Conservation (phyloP, 2,797 vertebrate genomes). For the Huso huso region DNA sequence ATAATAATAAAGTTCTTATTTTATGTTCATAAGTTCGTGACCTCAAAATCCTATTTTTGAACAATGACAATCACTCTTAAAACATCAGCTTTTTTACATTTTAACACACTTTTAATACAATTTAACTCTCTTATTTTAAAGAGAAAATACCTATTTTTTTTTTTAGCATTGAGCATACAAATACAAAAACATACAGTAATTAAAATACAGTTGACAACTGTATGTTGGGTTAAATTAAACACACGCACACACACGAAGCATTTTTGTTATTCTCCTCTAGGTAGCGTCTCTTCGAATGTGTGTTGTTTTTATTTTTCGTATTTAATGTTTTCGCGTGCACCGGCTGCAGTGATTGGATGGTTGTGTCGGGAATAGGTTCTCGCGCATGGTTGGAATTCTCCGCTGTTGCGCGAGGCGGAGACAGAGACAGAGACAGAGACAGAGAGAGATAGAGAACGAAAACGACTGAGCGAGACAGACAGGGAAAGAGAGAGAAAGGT, state of each 20-base stretch:
- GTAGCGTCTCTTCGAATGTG: conserved; percentile 9
- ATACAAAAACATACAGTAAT: conserved; percentile 4
- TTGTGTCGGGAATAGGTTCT: not conserved
- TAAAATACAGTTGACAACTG: too few species aligned
- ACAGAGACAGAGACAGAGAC: conserved; percentile 6
- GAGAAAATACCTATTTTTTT: too few species aligned
- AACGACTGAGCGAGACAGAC: not conserved
- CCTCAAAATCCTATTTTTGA: too few species aligned
- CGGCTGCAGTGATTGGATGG: conserved; percentile 25
- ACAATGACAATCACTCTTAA: too few species aligned
- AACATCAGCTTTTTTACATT: not conserved
- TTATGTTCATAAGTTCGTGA: too few species aligned
- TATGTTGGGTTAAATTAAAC: too few species aligned
- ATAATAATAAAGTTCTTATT: too few species aligned
- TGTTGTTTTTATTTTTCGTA: not conserved
- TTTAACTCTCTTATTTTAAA: too few species aligned
- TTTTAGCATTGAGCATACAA: conserved; percentile 11
- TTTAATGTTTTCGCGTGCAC: not conserved
- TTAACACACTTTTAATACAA: not conserved
- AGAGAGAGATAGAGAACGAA: conserved; percentile 2
- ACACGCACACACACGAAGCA: not conserved
- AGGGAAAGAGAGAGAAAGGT: conserved; percentile 4
- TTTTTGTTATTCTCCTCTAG: not conserved
- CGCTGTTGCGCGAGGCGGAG: conserved; percentile 9
- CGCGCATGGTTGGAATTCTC: conserved; percentile 9